phyloP scores from a whole-genome alignment of 2,113 vertebrate species.

The Entelurus aequoreus region DNA sequence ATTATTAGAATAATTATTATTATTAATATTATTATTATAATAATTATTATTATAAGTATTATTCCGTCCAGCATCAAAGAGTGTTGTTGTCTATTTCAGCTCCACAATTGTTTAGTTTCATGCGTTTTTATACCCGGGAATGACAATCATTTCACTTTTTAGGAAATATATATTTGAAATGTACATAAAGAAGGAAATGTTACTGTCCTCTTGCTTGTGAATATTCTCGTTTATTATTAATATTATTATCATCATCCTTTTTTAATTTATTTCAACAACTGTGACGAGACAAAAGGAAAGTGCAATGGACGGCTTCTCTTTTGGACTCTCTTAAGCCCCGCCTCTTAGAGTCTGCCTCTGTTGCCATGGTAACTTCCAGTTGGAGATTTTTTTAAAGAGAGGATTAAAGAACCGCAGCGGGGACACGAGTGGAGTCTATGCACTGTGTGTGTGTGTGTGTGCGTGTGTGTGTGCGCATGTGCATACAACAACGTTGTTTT shows the following conservation, averaged over 20 bases:
- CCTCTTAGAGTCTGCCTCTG: conserved; percentile 38
- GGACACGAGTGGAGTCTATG: conserved; percentile 59
- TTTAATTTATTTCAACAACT: too few relatives aligned
- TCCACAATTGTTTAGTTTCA: conserved; percentile 54
- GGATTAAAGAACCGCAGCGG: conserved; percentile 22
- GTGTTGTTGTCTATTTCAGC: too few relatives aligned
- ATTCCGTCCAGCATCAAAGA: too few relatives aligned
- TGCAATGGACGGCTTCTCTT: conserved; percentile 2
- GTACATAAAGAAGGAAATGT: conserved; percentile 42
- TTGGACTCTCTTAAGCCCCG: conserved; percentile 34
- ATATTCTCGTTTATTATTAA: conserved; percentile 57
- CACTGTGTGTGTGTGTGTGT: conserved; percentile 49
- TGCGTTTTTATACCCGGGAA: conserved; percentile 65
- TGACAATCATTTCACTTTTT: conserved; percentile 64
- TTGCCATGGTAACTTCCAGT: conserved; percentile 57
- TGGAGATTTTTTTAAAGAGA: conserved; percentile 41
- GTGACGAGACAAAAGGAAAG: too few relatives aligned
- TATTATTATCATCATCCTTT: conserved; percentile 48
- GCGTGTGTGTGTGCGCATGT: too few relatives aligned
- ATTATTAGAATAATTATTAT: too few relatives aligned
- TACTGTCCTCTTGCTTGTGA: conserved; percentile 55
- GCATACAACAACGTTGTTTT: conserved; percentile 6
- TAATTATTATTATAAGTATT: too few relatives aligned
- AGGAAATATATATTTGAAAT: neutral
- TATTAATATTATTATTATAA: too few relatives aligned